Evolutionary conservation across 2,113 vertebrate species (phyloP), one percentile per base, ranked within the genome.

Genomic region (Zosterops lateralis): DNA sequence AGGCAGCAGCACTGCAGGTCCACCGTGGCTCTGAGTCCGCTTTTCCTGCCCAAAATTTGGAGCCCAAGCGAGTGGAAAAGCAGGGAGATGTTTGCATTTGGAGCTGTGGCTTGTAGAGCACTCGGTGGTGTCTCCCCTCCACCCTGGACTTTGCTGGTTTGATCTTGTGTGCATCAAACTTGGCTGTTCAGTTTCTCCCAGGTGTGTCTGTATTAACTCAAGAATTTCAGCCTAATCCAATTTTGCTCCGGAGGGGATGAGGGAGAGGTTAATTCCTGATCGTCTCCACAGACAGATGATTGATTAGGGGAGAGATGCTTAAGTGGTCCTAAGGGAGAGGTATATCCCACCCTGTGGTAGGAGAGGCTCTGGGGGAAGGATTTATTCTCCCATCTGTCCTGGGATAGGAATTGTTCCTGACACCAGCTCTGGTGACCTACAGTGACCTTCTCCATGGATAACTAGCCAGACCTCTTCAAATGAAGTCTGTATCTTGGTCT

Each of bases 361-460:
- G 62, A 94, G 58, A 85, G 51, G 5, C 71, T 72, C 48, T 47
- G 9, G 5, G 22, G 36, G 26, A 51, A 67, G 86, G 91, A 87
- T 90, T 96, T 90, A 64, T 56, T 60, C 31, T 86, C 20, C 83
- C 86, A 89, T 89, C 79, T 93, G 90, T 66, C 17, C 76, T 60
- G 44, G 32, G 10, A 12, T 40, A 71, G 44, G 76, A 94, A 72
- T 81, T 92, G 65, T 25, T 96, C 53, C 61, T 64, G 57, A 45
- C 48, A 77, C 36, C 44, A 73, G 68, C 73, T 71, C 77, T 87
- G 26, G 47, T 92, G 72, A 77, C 51, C 58, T 88, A 2, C 56
- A 32, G 47, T 83, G 85, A 79, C 87, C 70, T 78, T 91, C 57
- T 53, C 26, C 31, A 6, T 31, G n/a, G 48, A 42, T 42, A 40